Conservation (phyloP, 2,797 vertebrate genomes). For the Hylomyscus alleni region DNA sequence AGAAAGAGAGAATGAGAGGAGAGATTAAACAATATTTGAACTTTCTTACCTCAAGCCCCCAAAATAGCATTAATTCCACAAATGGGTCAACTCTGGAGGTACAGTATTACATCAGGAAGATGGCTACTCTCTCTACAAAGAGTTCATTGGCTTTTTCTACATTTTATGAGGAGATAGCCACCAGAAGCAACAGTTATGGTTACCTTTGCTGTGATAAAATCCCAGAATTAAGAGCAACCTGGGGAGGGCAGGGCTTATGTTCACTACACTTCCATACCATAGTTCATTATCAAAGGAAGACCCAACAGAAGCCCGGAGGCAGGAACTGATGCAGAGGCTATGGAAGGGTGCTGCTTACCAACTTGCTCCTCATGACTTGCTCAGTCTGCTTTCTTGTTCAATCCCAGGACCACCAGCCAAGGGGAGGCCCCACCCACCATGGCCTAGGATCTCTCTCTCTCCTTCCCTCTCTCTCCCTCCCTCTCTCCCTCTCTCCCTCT, state of each 20-base stretch:
- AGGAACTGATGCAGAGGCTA: neutral
- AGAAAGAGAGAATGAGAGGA: neutral
- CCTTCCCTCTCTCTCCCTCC: neutral
- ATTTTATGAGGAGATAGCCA: neutral
- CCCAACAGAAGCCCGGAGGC: neutral
- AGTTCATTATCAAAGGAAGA: neutral
- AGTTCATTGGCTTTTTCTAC: neutral
- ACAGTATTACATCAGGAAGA: neutral
- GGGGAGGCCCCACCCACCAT: neutral
- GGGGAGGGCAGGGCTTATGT: neutral
- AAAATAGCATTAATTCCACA: constrained; percentile 5
- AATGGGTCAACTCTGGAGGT: neutral
- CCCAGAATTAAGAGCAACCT: neutral
- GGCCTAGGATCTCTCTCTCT: neutral
- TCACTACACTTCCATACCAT: neutral
- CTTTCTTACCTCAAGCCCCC: neutral
- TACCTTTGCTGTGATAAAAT: neutral
- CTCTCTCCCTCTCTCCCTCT: neutral
- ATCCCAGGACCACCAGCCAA: no score
- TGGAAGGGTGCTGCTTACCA: no score
- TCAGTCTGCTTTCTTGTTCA: neutral
- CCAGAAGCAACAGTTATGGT: neutral
- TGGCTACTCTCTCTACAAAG: neutral
- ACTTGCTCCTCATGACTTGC: neutral
- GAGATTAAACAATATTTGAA: constrained; percentile 4